Percentiles rank a stretch among this genome's conserved stretches.
Evolutionary conservation across 1,140 invertebrate genomes (phyloP).

Genomic region (Vanessa tameamea): DNA sequence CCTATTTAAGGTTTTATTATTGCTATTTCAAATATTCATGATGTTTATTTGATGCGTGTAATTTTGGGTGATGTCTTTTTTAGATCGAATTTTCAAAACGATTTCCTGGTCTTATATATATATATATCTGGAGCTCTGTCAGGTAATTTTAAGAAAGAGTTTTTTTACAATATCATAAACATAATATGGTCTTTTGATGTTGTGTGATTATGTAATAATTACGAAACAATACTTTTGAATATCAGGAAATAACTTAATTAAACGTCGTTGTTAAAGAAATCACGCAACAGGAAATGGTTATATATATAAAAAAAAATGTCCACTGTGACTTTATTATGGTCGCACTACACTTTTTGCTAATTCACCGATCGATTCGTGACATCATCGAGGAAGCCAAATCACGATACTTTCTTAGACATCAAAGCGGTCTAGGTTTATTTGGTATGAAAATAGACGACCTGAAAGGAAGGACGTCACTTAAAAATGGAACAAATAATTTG

Average conservation of each 20-base stretch:
- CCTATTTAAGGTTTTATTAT: slow-evolving; percentile 21
- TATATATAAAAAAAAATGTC: slow-evolving; percentile 2
- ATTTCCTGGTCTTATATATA: no score
- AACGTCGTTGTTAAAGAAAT: not conserved
- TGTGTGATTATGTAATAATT: not conserved
- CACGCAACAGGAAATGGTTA: slow-evolving; percentile 12
- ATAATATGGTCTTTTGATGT: no score
- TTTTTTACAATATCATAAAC: no score
- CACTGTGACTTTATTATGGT: slow-evolving; percentile 11
- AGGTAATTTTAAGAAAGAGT: no score
- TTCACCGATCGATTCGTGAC: slow-evolving; percentile 16
- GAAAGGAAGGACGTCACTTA: not conserved
- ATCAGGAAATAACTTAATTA: not conserved
- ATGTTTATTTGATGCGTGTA: no score
- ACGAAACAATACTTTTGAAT: not conserved
- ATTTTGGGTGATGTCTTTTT: not conserved
- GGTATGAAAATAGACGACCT: not conserved
- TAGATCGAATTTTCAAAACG: not conserved
- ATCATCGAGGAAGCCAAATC: slow-evolving; percentile 18
- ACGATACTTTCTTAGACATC: slow-evolving; percentile 16
- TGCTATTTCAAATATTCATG: not conserved
- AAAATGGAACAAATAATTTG: not conserved
- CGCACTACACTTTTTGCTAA: slow-evolving; percentile 16
- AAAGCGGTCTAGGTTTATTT: slow-evolving; percentile 10
- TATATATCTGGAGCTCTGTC: no score